Evolutionary conservation across 2,888 invertebrate species (phyloP).

Genomic region (Tetrapedia diversipes): DNA sequence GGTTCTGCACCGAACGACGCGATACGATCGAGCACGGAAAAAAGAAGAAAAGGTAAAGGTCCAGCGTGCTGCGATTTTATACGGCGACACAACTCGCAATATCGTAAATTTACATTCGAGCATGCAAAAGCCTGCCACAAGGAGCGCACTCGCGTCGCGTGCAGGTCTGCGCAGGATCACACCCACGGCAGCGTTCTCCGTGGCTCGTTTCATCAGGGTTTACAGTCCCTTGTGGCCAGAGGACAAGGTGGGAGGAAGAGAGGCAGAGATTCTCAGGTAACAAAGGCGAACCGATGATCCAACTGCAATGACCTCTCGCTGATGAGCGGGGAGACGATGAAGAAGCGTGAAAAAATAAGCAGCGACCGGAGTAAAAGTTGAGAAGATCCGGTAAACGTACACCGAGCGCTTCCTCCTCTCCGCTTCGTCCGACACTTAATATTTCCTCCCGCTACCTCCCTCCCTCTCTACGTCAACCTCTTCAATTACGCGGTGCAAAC

Average conservation of each 20-base stretch:
- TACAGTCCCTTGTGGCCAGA: constrained; percentile 30
- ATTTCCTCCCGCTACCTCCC: no score
- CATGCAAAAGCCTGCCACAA: constrained; percentile 33
- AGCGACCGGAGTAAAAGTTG: neutral
- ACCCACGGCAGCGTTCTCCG: constrained; percentile 8
- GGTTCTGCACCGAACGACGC: neutral
- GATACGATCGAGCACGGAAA: neutral
- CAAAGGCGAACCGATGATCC: neutral
- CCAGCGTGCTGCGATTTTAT: constrained; percentile 40
- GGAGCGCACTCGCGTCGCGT: constrained; percentile 10
- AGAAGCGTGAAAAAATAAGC: constrained; percentile 41
- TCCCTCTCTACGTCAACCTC: constrained; percentile 12
- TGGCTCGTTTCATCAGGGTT: constrained; percentile 31
- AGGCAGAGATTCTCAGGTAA: constrained; percentile 8
- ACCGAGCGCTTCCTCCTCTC: constrained; percentile 18
- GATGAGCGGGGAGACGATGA: constrained; percentile 34
- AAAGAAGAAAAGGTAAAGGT: neutral
- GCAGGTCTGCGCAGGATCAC: neutral
- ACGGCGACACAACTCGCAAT: constrained; percentile 33
- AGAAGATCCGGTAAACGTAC: constrained; percentile 20
- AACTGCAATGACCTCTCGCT: neutral
- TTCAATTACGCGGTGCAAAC: constrained; percentile 46
- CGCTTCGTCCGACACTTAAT: constrained; percentile 32
- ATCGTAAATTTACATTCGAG: constrained; percentile 42
- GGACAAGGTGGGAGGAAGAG: neutral